Evolutionary conservation across 2,113 vertebrate genomes (phyloP).

Genomic region (Podocnemis expansa): DNA sequence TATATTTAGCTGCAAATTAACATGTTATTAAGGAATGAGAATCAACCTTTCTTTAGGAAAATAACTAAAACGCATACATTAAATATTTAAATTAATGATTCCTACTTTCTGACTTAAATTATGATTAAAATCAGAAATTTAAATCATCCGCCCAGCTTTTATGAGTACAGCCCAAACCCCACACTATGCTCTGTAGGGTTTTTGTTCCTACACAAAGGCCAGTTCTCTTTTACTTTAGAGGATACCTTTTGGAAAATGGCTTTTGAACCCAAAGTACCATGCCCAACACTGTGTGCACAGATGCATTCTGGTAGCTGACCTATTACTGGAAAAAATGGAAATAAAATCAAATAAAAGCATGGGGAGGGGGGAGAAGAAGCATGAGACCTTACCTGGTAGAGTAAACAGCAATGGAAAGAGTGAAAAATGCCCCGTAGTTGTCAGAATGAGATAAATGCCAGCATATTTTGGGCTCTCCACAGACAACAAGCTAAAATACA

Average conservation of each 20-base stretch:
- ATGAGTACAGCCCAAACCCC: not conserved
- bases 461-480: constrained; percentile 91
- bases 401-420: constrained; percentile 95
- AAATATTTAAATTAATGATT: not conserved
- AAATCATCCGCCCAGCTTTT: not conserved
- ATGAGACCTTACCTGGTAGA: constrained; percentile 82
- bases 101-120: not conserved
- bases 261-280: not conserved
- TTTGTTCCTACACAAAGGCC: not conserved
- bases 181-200: not conserved
- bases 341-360: not conserved
- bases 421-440: constrained; percentile 91
- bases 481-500: constrained; percentile 85
- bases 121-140: not conserved
- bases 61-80: not conserved
- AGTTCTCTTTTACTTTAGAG: not conserved
- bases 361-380: not conserved
- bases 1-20: not conserved
- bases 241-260: not conserved
- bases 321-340: not conserved
- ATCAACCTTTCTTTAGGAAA: not conserved
- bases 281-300: not conserved
- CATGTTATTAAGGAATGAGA: not conserved
- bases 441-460: constrained; percentile 89
- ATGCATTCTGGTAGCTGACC: rapidly evolving